Conservation (phyloP, 2,797 vertebrate species). For the Artibeus jamaicensis region DNA sequence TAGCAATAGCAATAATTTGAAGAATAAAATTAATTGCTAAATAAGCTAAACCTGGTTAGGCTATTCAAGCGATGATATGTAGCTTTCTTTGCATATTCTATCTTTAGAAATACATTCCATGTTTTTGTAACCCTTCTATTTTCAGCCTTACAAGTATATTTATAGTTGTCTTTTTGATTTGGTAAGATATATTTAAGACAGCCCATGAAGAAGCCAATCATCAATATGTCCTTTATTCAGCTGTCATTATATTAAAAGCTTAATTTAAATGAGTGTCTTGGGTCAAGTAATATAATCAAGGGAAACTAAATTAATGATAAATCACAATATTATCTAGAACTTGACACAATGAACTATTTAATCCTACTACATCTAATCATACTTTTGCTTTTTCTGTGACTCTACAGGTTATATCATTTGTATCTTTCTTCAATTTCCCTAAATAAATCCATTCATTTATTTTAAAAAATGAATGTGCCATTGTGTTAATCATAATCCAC, state of each 20-base stretch:
- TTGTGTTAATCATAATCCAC: not conserved
- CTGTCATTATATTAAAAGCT: not conserved
- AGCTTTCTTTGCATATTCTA: not conserved
- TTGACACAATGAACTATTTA: not conserved
- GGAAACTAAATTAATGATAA: not conserved
- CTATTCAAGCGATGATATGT: not conserved
- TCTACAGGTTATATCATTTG: not conserved
- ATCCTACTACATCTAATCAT: not conserved
- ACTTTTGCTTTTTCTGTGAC: not conserved
- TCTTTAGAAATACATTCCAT: not conserved
- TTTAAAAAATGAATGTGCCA: not conserved
- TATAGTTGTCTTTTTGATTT: not conserved
- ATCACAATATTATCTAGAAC: not conserved
- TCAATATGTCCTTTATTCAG: not conserved
- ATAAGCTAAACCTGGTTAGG: not conserved
- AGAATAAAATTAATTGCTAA: not conserved
- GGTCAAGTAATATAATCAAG: not conserved
- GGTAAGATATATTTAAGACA: not conserved
- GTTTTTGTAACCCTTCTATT: not conserved
- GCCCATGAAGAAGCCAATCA: not conserved
- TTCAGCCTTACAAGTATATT: not conserved
- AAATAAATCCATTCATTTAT: not conserved
- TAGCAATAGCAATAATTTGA: not conserved
- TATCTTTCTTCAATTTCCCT: not conserved
- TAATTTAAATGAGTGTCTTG: not conserved